phyloP scores from a whole-genome alignment of 1,140 invertebrate species.

The Hormaphis cornu region DNA sequence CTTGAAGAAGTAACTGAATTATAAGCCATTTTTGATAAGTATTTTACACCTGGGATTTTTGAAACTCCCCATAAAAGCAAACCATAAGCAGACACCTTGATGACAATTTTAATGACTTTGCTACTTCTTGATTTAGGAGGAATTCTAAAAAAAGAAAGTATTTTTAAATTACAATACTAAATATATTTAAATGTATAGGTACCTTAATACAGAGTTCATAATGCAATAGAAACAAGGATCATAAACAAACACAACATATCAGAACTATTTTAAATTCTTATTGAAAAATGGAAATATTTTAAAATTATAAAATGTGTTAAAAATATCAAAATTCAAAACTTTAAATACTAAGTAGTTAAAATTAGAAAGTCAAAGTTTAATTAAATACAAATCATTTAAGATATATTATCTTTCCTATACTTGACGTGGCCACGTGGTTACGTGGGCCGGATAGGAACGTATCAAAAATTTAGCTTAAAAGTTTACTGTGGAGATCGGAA shows the following conservation, averaged over 20 bases:
- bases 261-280: background rate
- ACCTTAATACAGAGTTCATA: background rate
- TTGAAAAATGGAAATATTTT: too few species aligned
- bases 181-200: constrained; percentile 8
- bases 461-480: too few species aligned
- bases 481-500: too few species aligned
- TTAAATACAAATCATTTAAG: too few species aligned
- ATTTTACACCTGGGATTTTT: constrained; percentile 37
- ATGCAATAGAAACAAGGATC: too few species aligned
- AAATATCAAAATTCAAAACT: too few species aligned
- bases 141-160: constrained; percentile 42
- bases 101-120: constrained; percentile 44
- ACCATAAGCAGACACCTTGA: constrained; percentile 44
- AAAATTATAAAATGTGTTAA: too few species aligned
- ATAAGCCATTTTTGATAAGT: background rate
- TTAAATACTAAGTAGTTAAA: too few species aligned
- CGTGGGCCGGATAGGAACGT: too few species aligned
- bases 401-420: too few species aligned
- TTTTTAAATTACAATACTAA: constrained; percentile 18
- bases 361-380: too few species aligned
- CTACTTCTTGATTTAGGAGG: constrained; percentile 45
- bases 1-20: background rate
- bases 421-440: too few species aligned
- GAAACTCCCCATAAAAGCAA: constrained; percentile 47
- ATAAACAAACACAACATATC: background rate